A percentile compares a stretch with the other conserved stretches of the same genome.
phyloP scores from a whole-genome alignment of 2,113 vertebrate species.

The Tragelaphus imberbis region DNA sequence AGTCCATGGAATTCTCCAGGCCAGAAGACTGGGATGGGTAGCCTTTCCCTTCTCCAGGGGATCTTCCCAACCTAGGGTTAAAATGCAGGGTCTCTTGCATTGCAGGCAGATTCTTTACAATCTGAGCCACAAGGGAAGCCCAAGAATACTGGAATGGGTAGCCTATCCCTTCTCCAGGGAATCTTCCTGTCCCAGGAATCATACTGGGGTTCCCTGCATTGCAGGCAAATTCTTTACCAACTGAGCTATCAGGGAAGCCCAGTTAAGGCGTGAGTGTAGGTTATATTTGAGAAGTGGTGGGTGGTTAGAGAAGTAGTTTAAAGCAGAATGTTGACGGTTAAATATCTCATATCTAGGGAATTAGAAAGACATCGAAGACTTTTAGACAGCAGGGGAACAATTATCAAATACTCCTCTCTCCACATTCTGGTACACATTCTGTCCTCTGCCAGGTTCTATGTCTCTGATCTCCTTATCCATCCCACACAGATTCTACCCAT shows the following conservation, averaged over 20 bases:
- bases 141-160: neutral
- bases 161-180: neutral
- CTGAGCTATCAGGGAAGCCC: neutral
- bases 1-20: neutral
- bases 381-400: neutral
- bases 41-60: neutral
- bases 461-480: neutral
- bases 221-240: neutral
- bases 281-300: neutral
- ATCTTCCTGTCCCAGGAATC: neutral
- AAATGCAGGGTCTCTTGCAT: neutral
- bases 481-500: neutral
- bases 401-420: neutral
- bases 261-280: neutral
- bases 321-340: neutral
- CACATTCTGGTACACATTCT: neutral
- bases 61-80: neutral
- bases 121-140: neutral
- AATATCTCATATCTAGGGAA: neutral
- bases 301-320: neutral
- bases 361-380: neutral
- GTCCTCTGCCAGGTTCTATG: neutral
- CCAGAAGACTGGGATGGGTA: neutral
- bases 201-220: neutral
- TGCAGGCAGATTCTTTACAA: neutral